Base-by-base conservation (phyloP, 2,113 vertebrate genomes). In the Myiozetetes cayanensis region DNA sequence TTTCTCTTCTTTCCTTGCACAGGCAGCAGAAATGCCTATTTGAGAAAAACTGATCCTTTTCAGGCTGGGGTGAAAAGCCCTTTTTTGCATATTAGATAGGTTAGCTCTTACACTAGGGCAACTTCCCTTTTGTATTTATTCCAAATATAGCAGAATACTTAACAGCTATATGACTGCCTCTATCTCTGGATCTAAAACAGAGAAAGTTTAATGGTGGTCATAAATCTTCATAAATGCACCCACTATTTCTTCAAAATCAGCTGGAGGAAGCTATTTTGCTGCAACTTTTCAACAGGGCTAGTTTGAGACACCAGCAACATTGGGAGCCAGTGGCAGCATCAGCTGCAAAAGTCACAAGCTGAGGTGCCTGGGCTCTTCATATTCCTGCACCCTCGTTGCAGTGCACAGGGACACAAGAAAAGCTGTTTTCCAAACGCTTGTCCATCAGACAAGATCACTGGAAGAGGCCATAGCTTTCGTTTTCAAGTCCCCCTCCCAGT, bases 401-500 rank as follows among this genome's bases (percentile, higher is more conserved):
- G 39, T 5, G 41, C 47, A 53, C 63, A 9, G 23, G 19, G n/a
- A 6, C 62, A n/a, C 7, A 35, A 31, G n/a, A 41, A n/a, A 0
- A 1, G 19, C 11, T 52, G 7, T 82, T 90, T 88, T 56, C 24
- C 33, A 63, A 47, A 58, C 33, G 8, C 24, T 66, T 31, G 31
- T 78, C 28, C 11, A 46, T 11, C 31, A 62, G 46, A 23, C 16
- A 53, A 44, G 37, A 37, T 67, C 16, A 21, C 19, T 50, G 11
- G 28, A 75, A 90, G 41, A 71, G 47, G 28, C 24, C 22, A 41
- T 6, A 37, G 13, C 37, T 90, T 71, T 76, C 55, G 52, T 62
- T 41, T 56, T 43, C 67, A 72, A 0, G 1, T 30, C 7, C 7
- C 4, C 14, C 10, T 15, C 58, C 35, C 24, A 44, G 1, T 39